Evolutionary conservation across 2,113 vertebrate species (phyloP).

Genomic region (Thinocorus orbignyianus): DNA sequence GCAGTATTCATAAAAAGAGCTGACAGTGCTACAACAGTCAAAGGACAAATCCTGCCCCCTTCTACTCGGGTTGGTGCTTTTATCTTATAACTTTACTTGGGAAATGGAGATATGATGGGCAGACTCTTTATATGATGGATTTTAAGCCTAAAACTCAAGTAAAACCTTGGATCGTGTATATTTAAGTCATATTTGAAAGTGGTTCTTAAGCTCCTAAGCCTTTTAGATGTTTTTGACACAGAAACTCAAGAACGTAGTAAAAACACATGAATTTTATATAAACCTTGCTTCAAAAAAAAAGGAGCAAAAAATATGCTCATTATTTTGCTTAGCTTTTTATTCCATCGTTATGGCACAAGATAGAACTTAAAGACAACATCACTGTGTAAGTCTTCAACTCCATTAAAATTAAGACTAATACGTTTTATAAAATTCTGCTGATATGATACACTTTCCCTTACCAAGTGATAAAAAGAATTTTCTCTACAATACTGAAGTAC

Average conservation of each 20-base stretch:
- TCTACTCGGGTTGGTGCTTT: not conserved
- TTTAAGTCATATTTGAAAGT: not conserved
- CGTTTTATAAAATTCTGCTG: slow-evolving; percentile 58
- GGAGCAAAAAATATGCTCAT: slow-evolving; percentile 31
- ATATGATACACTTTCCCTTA: slow-evolving; percentile 67
- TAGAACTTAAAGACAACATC: slow-evolving; percentile 78
- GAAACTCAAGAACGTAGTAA: not conserved
- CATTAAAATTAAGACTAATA: slow-evolving; percentile 71
- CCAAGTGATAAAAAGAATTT: slow-evolving; percentile 25
- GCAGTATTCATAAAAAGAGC: not conserved
- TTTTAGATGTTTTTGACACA: not conserved
- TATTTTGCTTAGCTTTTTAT: slow-evolving; percentile 77
- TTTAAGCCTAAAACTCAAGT: not conserved
- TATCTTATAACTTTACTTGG: not conserved
- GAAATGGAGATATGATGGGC: not conserved
- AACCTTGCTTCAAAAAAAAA: not conserved
- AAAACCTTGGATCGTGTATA: not conserved
- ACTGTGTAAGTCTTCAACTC: slow-evolving; percentile 70
- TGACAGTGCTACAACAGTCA: not conserved
- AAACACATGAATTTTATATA: not conserved
- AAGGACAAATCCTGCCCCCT: not conserved
- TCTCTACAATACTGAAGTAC: slow-evolving; percentile 60
- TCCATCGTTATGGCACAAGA: slow-evolving; percentile 81
- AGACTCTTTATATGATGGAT: not conserved
- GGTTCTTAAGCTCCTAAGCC: not conserved